Conservation (phyloP, 2,113 vertebrate genomes). For the Puffinus mauretanicus region DNA sequence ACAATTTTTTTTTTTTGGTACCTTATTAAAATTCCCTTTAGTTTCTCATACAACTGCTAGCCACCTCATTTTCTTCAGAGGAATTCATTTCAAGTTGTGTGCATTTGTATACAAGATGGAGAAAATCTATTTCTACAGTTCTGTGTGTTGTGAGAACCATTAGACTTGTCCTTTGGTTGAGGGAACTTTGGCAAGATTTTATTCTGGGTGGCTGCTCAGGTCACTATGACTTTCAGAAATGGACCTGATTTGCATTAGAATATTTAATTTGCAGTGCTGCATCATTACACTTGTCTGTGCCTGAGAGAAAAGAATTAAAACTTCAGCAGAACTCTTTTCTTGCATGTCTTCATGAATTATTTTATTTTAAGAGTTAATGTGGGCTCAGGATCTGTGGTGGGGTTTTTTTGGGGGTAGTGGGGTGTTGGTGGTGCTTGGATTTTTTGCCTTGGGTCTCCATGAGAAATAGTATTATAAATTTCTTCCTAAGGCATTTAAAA, state of each 20-base stretch:
- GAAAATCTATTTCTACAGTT: background rate
- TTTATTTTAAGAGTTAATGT: background rate
- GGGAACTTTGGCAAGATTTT: background rate
- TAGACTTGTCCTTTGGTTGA: background rate
- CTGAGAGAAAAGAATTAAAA: background rate
- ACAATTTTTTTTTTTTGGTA: background rate
- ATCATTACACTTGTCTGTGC: background rate
- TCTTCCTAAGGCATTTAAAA: background rate
- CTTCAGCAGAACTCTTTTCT: background rate
- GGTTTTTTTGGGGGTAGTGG: accelerated
- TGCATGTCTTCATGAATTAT: background rate
- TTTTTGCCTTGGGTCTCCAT: background rate
- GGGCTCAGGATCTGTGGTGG: background rate
- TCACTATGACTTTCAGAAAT: background rate
- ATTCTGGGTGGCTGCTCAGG: background rate
- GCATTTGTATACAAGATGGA: background rate
- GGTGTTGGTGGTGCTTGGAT: background rate
- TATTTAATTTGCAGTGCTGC: slow-evolving; percentile 22
- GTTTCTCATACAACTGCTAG: background rate
- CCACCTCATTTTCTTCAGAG: background rate
- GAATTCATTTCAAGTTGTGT: background rate
- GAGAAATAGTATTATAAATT: background rate
- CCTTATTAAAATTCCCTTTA: slow-evolving; percentile 22
- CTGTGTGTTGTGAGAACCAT: background rate
- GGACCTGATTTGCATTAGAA: slow-evolving; percentile 1